phyloP scores from a whole-genome alignment of 2,888 invertebrate genomes.

The Clitarchus hookeri region DNA sequence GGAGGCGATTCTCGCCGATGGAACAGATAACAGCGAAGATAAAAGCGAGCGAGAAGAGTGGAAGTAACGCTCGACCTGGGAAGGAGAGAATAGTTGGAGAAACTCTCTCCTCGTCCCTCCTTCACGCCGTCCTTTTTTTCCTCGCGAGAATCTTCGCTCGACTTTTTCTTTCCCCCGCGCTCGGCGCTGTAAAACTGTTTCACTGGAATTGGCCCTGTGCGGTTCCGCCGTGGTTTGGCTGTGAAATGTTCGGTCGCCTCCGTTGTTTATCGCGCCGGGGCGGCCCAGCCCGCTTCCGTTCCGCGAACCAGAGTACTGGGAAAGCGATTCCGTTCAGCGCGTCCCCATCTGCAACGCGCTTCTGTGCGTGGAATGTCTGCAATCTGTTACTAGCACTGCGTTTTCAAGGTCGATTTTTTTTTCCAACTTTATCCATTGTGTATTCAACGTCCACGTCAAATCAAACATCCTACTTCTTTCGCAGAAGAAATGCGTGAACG shows the following conservation, averaged over 20 bases:
- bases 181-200: not conserved
- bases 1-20: constrained; percentile 30
- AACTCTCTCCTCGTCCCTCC: not conserved
- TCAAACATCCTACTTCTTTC: too few species aligned
- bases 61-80: too few species aligned
- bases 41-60: constrained; percentile 18
- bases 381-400: too few species aligned
- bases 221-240: not conserved
- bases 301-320: too few species aligned
- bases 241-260: not conserved
- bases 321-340: not conserved
- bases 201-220: not conserved
- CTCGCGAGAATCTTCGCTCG: not conserved
- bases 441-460: too few species aligned
- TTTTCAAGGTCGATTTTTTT: too few species aligned
- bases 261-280: not conserved
- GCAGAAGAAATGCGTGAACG: too few species aligned
- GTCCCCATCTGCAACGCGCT: not conserved
- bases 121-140: not conserved
- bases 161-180: not conserved
- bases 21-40: constrained; percentile 28
- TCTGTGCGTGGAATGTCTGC: not conserved
- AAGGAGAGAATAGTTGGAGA: constrained; percentile 4
- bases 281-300: not conserved
- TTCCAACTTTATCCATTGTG: too few species aligned